Conservation (phyloP, 2,797 vertebrate genomes). For the Platyrinchus mystaceus region DNA sequence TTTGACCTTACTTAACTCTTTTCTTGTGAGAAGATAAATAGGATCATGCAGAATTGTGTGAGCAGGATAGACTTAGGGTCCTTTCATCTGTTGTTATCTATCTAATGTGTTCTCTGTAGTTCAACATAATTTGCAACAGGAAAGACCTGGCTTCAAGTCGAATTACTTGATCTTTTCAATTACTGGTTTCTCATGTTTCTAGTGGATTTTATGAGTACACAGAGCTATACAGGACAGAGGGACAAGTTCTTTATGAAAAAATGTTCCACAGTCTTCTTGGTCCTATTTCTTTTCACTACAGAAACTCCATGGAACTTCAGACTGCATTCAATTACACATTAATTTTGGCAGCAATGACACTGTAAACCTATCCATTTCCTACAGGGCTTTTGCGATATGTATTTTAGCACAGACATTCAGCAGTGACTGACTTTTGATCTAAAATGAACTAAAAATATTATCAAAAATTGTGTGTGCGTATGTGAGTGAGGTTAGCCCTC, state of each 20-base stretch:
- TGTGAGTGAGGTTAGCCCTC: neutral
- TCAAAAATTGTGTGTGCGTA: neutral
- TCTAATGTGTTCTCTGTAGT: neutral
- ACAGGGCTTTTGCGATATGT: conserved; percentile 36
- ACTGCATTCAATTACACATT: conserved; percentile 29
- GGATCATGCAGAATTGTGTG: neutral
- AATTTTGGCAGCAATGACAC: conserved; percentile 30
- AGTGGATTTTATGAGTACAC: neutral
- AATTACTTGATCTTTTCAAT: neutral
- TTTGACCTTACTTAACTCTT: neutral
- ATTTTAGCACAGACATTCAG: conserved; percentile 21
- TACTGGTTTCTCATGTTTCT: neutral
- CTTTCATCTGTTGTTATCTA: neutral
- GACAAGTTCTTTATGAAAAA: neutral
- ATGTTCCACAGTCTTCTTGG: neutral
- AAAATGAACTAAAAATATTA: conserved; percentile 33
- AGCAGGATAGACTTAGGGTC: neutral
- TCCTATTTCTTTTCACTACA: conserved; percentile 12
- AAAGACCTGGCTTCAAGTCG: neutral
- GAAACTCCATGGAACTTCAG: conserved; percentile 11
- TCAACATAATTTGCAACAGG: neutral
- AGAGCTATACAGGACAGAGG: neutral
- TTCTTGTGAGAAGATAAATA: neutral
- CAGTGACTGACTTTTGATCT: conserved; percentile 40
- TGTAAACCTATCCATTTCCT: conserved; percentile 48